Base-by-base conservation (phyloP, 1,140 invertebrate species). In the Heterodera carotae region DNA sequence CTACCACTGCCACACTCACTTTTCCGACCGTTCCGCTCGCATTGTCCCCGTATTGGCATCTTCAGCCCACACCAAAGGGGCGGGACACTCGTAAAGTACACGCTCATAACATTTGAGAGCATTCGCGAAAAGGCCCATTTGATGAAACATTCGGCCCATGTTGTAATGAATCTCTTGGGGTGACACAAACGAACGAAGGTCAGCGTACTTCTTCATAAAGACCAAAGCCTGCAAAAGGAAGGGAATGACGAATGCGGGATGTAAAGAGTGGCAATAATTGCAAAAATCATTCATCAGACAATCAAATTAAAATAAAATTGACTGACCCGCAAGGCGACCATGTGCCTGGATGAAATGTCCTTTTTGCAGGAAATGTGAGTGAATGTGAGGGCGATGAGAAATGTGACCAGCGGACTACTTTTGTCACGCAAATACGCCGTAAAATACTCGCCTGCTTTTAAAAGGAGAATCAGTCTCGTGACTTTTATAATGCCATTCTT, bases 281-380 rank as follows among this genome's bases (percentile, higher is more conserved):
- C n/a, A n/a, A n/a, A n/a, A n/a, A n/a, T n/a, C n/a, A n/a, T n/a
- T n/a, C n/a, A n/a, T n/a, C n/a, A n/a, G n/a, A n/a, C n/a, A n/a
- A n/a, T n/a, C n/a, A n/a, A n/a, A n/a, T n/a, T n/a, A n/a, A n/a
- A n/a, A n/a, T n/a, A n/a, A n/a, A n/a, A n/a, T n/a, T n/a, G n/a
- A 82, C 72, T 69, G 12, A 84, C 84, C 27, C 86, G 15, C n/a
- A 85, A 62, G 8, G 83, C 83, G n/a, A 87, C 69, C 67, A 86
- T 73, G 69, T 87, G 86, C 4, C 82, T 66, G 31, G 80, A 82
- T 18, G 73, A 85, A 69, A 87, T 85, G 74, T 87, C 85, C 53
- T 88, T 88, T 60, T 88, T 88, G 64, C 83, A 88, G 15, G 85
- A 75, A 77, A 87, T 87, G 69, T 87, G 86, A 29, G 78, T 80